Evolutionary conservation across 2,797 vertebrate species (phyloP).

Genomic region (Danio tinwini): DNA sequence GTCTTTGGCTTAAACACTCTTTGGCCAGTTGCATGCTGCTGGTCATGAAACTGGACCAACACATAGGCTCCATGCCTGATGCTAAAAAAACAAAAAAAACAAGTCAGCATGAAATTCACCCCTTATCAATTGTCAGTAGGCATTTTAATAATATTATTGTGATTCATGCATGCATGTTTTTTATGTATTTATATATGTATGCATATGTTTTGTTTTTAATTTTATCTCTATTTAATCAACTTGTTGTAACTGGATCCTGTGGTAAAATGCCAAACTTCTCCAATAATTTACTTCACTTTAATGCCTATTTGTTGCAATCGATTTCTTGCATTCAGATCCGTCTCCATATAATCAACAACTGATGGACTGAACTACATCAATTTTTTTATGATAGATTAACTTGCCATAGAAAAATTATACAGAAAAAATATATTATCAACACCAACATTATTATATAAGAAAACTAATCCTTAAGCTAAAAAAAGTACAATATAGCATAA

Average conservation of each 20-base stretch:
- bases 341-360: background rate
- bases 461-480: background rate
- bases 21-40: conserved; percentile 98
- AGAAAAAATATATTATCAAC: background rate
- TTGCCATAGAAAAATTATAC: background rate
- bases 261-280: background rate
- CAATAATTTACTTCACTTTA: no score
- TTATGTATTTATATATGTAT: no score
- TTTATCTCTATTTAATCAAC: background rate
- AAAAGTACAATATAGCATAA: background rate
- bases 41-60: conserved; percentile 99
- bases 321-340: background rate
- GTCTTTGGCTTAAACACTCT: conserved; percentile 96
- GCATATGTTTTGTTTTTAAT: background rate
- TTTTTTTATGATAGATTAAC: background rate
- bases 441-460: background rate
- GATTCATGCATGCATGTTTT: no score
- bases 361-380: background rate
- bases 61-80: conserved; percentile 94
- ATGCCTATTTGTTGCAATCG: no score
- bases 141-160: background rate
- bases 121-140: background rate
- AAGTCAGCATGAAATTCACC: background rate
- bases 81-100: conserved; percentile 74
- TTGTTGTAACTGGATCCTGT: background rate